phyloP scores from a whole-genome alignment of 2,888 invertebrate species.

The Rambutsinella grinnellia region DNA sequence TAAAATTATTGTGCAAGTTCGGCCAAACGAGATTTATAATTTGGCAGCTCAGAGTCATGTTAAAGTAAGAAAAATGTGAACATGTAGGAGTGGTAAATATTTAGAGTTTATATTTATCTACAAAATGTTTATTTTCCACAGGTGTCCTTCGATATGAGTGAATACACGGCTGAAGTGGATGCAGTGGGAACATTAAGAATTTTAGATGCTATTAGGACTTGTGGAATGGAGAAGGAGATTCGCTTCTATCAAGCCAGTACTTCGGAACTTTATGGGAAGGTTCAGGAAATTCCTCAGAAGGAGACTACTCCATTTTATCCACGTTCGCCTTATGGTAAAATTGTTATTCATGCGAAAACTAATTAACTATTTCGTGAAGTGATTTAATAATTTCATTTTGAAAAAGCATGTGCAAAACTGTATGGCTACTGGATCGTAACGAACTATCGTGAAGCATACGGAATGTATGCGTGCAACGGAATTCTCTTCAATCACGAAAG shows the following conservation, averaged over 20 bases:
- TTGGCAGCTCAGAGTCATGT: conserved; percentile 99
- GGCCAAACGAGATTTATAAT: conserved; percentile 96
- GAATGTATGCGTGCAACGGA: conserved; percentile 96
- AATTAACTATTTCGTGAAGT: too few species aligned
- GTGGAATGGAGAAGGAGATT: conserved; percentile 83
- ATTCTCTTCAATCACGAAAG: conserved; percentile 97
- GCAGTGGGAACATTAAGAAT: conserved; percentile 93
- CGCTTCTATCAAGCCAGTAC: conserved; percentile 97
- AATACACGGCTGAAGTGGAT: conserved; percentile 99
- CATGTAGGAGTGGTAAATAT: neutral
- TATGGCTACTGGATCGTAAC: conserved; percentile 97
- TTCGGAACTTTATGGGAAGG: conserved; percentile 95
- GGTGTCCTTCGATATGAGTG: conserved; percentile 96
- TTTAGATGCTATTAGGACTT: conserved; percentile 91
- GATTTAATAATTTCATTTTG: too few species aligned
- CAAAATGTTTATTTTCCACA: conserved; percentile 67
- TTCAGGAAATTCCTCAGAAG: conserved; percentile 90
- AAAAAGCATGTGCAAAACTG: conserved; percentile 96
- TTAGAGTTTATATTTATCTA: neutral
- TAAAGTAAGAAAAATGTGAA: conserved; percentile 76
- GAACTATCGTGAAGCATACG: conserved; percentile 95
- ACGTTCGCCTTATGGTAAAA: conserved; percentile 94
- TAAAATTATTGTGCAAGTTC: conserved; percentile 83
- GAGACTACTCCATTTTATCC: conserved; percentile 98
- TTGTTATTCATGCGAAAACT: too few species aligned